Base-by-base conservation (phyloP, 2,797 vertebrate species). In the Aplochiton taeniatus region DNA sequence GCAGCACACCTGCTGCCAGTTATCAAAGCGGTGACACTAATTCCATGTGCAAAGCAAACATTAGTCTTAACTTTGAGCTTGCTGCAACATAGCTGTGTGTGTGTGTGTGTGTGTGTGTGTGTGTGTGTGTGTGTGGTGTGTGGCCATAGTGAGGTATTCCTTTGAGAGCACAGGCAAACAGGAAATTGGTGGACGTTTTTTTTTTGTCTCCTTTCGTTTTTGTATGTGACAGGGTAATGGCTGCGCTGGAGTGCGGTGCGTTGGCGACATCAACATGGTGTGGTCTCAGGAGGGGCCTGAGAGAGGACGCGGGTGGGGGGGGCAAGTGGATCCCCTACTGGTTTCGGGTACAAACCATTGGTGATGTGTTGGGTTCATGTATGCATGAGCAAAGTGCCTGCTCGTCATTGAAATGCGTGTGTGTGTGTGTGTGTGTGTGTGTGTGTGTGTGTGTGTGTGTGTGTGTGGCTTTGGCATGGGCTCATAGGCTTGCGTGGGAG, bases 91-190 rank as follows among this genome's bases (percentile, higher is more conserved):
- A 41, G 19, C 2, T 10, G 17, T 19, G 51, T 51, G n/a, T 51
- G n/a, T 17, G 17, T 53, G 51, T 53, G 51, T 53, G 51, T 61
- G 46, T 70, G 69, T 72, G 68, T 68, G 69, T 55, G 69, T 45
- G 57, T 60, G 63, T 66, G 56, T 63, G 65, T 63, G 62, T 49
- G 55, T 68, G 45, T 44, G n/a, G 58, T 4, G 20, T 13, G 41
- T 50, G 13, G 31, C n/a, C n/a, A n/a, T n/a, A n/a, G n/a, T n/a
- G n/a, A n/a, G n/a, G n/a, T n/a, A 31, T 31, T 6, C 3, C 31
- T 31, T 6, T 31, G 3, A 6, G 31, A 31, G 31, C 31, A 2
- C 31, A 2, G 3, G 31, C 31, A 6, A 2, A 31, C 31, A 31
- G n/a, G n/a, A n/a, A n/a, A n/a, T n/a, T n/a, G n/a, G n/a, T 6